phyloP scores from a whole-genome alignment of 2,113 vertebrate species.

The Ptilorrhoa leucosticta region DNA sequence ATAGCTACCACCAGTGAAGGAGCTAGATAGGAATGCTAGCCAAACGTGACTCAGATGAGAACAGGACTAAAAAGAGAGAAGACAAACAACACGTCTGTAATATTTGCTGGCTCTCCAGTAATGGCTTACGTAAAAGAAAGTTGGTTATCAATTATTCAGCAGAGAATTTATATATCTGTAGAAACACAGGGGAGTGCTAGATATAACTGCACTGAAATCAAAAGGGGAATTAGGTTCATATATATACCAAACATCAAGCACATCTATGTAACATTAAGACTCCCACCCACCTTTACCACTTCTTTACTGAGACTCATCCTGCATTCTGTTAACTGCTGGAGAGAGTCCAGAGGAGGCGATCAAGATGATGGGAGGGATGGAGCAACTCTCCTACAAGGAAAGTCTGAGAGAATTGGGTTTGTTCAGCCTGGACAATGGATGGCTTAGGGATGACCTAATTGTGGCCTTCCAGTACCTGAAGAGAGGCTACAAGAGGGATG shows the following conservation, averaged over 20 bases:
- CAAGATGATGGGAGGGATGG: neutral
- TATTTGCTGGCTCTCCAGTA: constrained; percentile 11
- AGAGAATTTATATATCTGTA: neutral
- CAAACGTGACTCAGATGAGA: constrained; percentile 14
- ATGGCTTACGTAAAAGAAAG: neutral
- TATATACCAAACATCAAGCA: neutral
- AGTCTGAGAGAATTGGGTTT: neutral
- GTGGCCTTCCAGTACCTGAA: neutral
- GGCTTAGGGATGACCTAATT: neutral
- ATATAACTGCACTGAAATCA: neutral
- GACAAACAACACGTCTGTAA: neutral
- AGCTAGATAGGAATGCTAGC: neutral
- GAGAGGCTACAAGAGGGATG: neutral
- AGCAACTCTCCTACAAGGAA: neutral
- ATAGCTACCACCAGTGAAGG: neutral
- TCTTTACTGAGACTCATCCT: constrained; percentile 1
- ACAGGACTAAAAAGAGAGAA: neutral
- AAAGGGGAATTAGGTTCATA: neutral
- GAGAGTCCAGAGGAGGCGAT: neutral
- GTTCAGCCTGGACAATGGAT: neutral
- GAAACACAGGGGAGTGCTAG: neutral
- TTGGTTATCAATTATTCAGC: constrained; percentile 10
- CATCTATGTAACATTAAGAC: neutral
- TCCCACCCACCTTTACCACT: constrained; percentile 4
- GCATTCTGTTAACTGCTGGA: neutral